Evolutionary conservation across 2,797 vertebrate genomes (phyloP), one percentile per base, ranked within the genome.

Genomic region (Typhlichthys eigenmanni): DNA sequence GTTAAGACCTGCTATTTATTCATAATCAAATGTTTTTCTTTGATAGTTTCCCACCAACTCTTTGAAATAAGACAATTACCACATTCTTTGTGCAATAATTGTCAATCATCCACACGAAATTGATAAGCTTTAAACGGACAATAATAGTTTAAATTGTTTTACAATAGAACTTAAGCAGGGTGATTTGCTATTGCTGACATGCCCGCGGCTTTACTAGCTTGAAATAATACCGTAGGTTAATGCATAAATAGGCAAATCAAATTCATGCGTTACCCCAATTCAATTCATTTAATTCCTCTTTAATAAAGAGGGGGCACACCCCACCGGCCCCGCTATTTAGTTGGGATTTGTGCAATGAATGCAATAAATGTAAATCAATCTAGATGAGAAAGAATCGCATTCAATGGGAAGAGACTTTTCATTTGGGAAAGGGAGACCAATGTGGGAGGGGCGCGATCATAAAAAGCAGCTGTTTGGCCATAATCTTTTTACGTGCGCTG

Each of bases 401-500:
- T 94, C 88, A 94, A 89, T 83, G 75, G 74, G 83, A 81, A 60
- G 71, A 89, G 87, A 90, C 90, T 91, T 92, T 92, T 90, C 89
- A 92, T 91, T 84, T 87, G 90, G 86, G 85, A 88, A 89, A 82
- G 83, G 83, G 87, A 80, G 79, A 87, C 78, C 79, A 83, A 80
- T 34, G 83, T 69, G 76, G 86, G 85, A 81, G 88, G 84, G 80
- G 85, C 77, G 50, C 79, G 80, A 85, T 88, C 89, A 90, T 90
- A 89, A 91, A 94, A 94, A 94, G 93, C 94, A 95, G 93, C 93
- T 93, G 94, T 94, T 93, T 91, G 88, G 85, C 90, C 90, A 89
- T 94, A 95, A 94, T 95, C 93, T 93, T 91, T 93, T 95, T 94
- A 93, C 92, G 90, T 93, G 91, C 92, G 88, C 92, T 94, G 94